phyloP scores from a whole-genome alignment of 2,797 vertebrate genomes.

The Pseudochirops cupreus region DNA sequence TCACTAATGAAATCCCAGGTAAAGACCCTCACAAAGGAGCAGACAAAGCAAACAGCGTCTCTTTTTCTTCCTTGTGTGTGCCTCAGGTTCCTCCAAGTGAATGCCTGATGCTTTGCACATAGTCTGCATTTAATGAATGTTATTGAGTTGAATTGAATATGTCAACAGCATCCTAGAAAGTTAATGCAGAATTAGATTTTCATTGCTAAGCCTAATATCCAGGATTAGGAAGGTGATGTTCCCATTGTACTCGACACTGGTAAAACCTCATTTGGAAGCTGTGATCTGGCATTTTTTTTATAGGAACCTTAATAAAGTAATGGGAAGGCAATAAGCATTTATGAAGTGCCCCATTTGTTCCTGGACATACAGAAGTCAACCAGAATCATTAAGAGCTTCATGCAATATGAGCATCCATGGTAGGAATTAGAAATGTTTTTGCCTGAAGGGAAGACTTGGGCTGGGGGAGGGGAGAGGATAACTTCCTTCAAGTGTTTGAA shows the following conservation, averaged over 20 bases:
- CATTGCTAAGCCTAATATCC: not conserved
- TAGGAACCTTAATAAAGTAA: not conserved
- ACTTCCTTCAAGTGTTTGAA: not conserved
- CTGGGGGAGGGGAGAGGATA: not conserved
- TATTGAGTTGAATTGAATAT: not conserved
- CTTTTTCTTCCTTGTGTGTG: not conserved
- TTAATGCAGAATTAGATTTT: not conserved
- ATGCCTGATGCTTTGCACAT: not conserved
- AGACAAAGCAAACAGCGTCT: not conserved
- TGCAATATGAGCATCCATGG: not conserved
- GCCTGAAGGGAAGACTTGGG: not conserved
- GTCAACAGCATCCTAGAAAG: not conserved
- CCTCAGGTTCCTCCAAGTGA: not conserved
- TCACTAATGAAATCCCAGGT: not conserved
- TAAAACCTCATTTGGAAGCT: not conserved
- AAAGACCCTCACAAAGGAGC: not conserved
- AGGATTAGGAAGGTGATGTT: not conserved
- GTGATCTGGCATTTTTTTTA: not conserved
- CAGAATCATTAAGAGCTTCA: not conserved
- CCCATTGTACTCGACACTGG: not conserved
- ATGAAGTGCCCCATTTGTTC: not conserved
- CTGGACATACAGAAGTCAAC: not conserved
- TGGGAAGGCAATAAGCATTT: not conserved
- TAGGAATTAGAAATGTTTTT: not conserved
- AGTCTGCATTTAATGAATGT: not conserved